Percentiles rank a stretch among this genome's conserved stretches.
phyloP scores from a whole-genome alignment of 2,113 vertebrate genomes.

The Anas platyrhynchos region DNA sequence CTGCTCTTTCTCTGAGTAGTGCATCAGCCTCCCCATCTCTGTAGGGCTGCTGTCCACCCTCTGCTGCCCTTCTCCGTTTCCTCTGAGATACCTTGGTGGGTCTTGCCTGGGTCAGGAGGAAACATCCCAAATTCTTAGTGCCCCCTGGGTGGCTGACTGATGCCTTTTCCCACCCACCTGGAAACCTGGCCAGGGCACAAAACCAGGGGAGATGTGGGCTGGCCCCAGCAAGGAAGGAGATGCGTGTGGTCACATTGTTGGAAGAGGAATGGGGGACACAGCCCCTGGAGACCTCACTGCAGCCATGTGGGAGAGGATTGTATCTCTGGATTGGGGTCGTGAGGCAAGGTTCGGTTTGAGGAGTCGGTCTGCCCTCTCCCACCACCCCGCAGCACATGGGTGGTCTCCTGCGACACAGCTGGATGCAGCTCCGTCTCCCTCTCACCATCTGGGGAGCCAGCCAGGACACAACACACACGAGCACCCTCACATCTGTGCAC shows the following conservation, averaged over 20 bases:
- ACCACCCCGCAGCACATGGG: not conserved
- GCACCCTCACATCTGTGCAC: not conserved
- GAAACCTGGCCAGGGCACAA: not conserved
- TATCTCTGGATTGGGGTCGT: not conserved
- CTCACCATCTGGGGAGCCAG: not conserved
- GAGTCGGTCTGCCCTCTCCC: rapidly evolving
- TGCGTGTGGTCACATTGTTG: not conserved
- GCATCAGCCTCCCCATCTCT: not conserved
- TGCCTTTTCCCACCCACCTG: not conserved
- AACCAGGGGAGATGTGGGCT: not conserved
- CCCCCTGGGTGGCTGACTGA: rapidly evolving
- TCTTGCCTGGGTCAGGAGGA: not conserved
- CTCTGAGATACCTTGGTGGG: not conserved
- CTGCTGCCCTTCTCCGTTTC: not conserved
- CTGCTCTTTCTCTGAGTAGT: not conserved
- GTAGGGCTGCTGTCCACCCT: not conserved
- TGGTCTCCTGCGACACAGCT: not conserved
- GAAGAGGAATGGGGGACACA: not conserved
- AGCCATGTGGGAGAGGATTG: rapidly evolving
- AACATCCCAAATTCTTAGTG: not conserved
- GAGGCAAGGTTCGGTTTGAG: not conserved
- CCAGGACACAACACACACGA: not conserved
- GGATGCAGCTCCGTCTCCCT: not conserved
- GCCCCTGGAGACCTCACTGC: not conserved
- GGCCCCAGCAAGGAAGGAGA: not conserved